Evolutionary conservation across 2,888 invertebrate species (phyloP), one percentile per base, ranked within the genome.

Genomic region (Eilema caniola): DNA sequence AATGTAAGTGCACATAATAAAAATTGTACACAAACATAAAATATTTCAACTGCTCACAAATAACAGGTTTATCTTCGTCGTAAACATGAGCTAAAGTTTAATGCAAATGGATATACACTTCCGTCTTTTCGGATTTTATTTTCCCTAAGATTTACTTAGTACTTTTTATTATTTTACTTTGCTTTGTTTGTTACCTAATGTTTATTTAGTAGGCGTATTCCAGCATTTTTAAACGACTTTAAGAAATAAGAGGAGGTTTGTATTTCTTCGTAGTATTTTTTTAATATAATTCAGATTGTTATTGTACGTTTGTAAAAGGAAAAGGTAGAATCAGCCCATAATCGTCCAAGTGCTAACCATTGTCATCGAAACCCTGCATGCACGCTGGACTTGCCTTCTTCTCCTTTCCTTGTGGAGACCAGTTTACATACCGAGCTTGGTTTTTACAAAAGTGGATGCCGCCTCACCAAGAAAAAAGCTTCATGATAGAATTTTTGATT

Each of bases 51-150:
- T 80, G 79, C 79, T 80, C 76, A 74, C 77, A 79, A 81, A 79
- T 80, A 81, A 73, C 76, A 73, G 72, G 78, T 78, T 82, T 86
- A 85, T 86, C 81, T 83, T 74, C 74, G 74, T 80, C 83, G 82
- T 86, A 80, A 81, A 81, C 78, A 77, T 80, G 80, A 77, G 73
- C 78, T 75, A 75, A 80, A 79, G 73, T 79, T 78, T 75, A 78
- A 79, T 79, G 79, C 79, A 80, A 80, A 79, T 75, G 78, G 69
- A 70, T 73, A 79, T 70, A 81, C 67, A 79, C 70, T 72, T 73
- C 71, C 75, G 67, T 71, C 71, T 81, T 81, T 75, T 65, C 53
- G 77, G 62, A 72, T 76, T 80, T 76, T 79, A 74, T 79, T 73
- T 72, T 69, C 56, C 64, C 53, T 70, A 73, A 71, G 79, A 81